Conservation (phyloP, 2,888 invertebrate genomes). For the Tenodera sinensis region DNA sequence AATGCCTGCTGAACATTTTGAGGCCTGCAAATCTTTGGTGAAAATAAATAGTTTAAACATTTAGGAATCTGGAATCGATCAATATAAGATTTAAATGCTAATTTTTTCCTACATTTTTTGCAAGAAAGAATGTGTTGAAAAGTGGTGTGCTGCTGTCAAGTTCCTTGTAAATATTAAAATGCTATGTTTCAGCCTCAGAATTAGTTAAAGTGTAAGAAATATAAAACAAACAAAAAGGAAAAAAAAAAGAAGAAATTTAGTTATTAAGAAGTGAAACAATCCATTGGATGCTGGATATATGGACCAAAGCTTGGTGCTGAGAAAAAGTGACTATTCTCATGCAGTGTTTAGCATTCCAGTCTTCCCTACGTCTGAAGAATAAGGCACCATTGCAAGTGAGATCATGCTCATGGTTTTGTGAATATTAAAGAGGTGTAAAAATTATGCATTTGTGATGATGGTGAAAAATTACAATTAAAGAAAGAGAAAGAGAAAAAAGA, state of each 20-base stretch:
- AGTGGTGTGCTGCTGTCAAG: slow-evolving; percentile 24
- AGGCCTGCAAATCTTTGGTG: background rate
- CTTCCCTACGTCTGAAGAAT: slow-evolving; percentile 12
- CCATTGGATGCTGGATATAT: background rate
- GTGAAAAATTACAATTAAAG: background rate
- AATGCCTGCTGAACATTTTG: background rate
- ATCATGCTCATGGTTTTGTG: background rate
- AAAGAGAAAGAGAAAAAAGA: background rate
- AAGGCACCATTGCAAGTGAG: background rate
- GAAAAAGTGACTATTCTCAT: background rate
- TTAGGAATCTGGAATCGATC: background rate
- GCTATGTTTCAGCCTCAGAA: slow-evolving; percentile 34
- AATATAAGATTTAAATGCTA: background rate
- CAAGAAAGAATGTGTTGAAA: background rate
- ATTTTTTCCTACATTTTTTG: background rate
- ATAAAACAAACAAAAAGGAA: background rate
- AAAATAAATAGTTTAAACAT: background rate
- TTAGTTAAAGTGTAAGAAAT: slow-evolving; percentile 10
- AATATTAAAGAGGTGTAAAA: background rate
- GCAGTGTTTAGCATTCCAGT: slow-evolving; percentile 18
- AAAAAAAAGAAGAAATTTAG: slow-evolving; percentile 5
- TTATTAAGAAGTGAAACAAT: slow-evolving; percentile 5
- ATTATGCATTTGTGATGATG: background rate
- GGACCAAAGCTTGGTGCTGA: background rate
- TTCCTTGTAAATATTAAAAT: slow-evolving; percentile 33